These are phyloP conservation scores for Symphodus melops DNA, from an alignment of 2,113 vertebrate species.

Conservation along the genomic window DNA sequence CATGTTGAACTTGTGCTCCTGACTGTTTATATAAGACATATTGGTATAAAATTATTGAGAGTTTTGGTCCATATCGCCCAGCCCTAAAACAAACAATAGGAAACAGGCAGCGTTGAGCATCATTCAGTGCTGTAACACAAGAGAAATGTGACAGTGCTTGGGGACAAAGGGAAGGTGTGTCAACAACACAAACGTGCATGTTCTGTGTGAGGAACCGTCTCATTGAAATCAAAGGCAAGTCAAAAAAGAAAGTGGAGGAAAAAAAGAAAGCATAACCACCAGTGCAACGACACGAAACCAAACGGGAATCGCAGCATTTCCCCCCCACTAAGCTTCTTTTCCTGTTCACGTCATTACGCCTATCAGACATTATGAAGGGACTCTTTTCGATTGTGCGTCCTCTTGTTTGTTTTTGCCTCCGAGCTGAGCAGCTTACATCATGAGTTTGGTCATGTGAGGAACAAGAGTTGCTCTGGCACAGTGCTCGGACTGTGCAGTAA, in stretches of 20 bases:
- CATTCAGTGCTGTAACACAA: not conserved
- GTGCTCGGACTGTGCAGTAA: constrained; percentile 6
- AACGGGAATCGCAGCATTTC: not conserved
- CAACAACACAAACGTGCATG: constrained; percentile 21
- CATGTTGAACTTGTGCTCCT: too few relatives aligned
- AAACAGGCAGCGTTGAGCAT: not conserved
- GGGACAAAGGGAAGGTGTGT: not conserved
- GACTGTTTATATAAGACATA: too few relatives aligned
- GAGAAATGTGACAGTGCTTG: constrained; percentile 3
- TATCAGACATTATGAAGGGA: too few relatives aligned
- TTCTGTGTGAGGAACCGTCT: constrained; percentile 5
- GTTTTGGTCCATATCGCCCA: too few relatives aligned
- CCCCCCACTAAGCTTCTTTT: not conserved
- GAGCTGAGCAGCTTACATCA: constrained; percentile 38
- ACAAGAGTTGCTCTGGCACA: constrained; percentile 30
- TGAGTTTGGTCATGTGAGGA: constrained; percentile 62
- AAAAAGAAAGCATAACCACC: constrained; percentile 40
- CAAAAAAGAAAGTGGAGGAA: constrained; percentile 74
- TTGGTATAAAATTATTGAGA: too few relatives aligned
- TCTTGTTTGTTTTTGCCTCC: constrained; percentile 6
- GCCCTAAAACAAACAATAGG: not conserved
- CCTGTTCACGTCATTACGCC: too few relatives aligned
- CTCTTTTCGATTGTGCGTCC: too few relatives aligned
- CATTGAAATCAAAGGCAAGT: constrained; percentile 52
- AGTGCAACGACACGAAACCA: constrained; percentile 12